Evolutionary conservation across 2,113 vertebrate species (phyloP).

Genomic region (Pyrgilauda ruficollis): DNA sequence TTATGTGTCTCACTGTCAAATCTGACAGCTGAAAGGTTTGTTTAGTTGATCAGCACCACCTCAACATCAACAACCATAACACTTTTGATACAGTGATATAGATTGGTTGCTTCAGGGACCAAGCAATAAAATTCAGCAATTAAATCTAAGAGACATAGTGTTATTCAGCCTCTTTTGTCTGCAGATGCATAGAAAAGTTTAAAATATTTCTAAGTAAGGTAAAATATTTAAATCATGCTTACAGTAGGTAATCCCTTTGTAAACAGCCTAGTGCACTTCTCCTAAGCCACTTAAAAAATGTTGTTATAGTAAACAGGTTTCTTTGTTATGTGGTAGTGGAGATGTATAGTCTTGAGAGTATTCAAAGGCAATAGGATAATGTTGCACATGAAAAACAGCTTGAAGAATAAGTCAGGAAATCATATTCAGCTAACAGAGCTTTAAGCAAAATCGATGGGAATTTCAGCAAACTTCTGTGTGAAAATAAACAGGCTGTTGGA

Average conservation of each 20-base stretch:
- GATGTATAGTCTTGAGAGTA: background rate
- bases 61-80: background rate
- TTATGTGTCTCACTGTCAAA: background rate
- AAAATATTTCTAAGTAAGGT: background rate
- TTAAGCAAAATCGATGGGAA: background rate
- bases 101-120: background rate
- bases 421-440: background rate
- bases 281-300: background rate
- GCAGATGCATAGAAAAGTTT: background rate
- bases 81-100: background rate
- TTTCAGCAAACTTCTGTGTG: background rate
- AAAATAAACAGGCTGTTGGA: background rate
- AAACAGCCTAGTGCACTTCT: background rate
- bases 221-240: background rate
- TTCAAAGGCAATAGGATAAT: background rate
- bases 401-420: slow-evolving; percentile 8
- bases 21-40: background rate
- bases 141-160: background rate
- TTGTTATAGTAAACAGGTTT: background rate
- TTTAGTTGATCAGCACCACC: background rate
- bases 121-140: too few relatives aligned
- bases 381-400: background rate
- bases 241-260: background rate
- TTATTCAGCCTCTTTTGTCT: background rate
- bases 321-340: background rate